Evolutionary conservation across 2,113 vertebrate genomes (phyloP), one percentile per base, ranked within the genome.

Genomic region (Pelmatolapia mariae): DNA sequence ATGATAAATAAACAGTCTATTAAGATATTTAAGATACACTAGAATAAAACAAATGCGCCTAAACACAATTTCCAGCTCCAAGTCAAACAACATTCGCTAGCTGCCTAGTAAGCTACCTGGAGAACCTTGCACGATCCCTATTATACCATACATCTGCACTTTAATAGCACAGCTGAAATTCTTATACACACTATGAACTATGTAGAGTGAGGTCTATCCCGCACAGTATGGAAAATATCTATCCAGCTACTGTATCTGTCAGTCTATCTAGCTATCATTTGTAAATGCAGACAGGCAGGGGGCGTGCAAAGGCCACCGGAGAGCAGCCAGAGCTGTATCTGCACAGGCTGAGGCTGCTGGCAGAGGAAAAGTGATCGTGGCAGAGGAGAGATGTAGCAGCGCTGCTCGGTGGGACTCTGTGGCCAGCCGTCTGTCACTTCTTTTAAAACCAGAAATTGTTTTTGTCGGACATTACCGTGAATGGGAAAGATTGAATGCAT

Each of bases 311-410:
- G 78, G 79, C 94, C 83, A 87, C 52, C 45, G 3, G n/a, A 87
- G 87, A 84, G 73, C 87, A 79, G 66, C 16, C 85, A 68, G 76
- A 52, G 73, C 26, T 50, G 24, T 15, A 31, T 63, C 22, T 19
- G 85, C 87, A 52, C 66, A 43, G 86, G 66, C 68, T 26, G 56
- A 84, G 53, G 18, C n/a, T 12, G 85, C 84, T 81, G 90, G 71
- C 84, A 82, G 83, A 40, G 50, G 57, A 50, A 86, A 83, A 40
- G 85, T 47, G 92, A 26, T 90, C 90, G 92, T 86, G 88, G 93
- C 92, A 87, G 53, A 87, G 82, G 87, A 81, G 87, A 90, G 89
- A 94, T 94, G 92, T 93, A 91, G 92, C 59, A 89, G 91, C 50
- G 90, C 24, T 91, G 89, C 85, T 93, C 81, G 3, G 33, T 71